Evolutionary conservation across 2,888 invertebrate species (phyloP).

Genomic region (Pterostichus madidus): DNA sequence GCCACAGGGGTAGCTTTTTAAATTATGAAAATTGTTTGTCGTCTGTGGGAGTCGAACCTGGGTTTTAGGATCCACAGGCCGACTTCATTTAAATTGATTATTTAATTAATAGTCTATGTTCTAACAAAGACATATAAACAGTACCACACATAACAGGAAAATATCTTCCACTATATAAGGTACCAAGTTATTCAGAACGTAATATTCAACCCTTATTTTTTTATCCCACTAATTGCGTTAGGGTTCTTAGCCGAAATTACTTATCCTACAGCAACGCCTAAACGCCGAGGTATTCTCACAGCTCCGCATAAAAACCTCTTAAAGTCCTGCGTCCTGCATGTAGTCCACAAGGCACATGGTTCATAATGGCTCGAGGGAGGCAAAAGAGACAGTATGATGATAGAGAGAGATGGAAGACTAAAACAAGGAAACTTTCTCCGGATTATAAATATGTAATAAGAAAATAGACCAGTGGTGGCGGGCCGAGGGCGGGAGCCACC

Average conservation of each 20-base stretch:
- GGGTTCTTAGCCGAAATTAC: conserved; percentile 83
- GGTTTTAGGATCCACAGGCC: too few relatives aligned
- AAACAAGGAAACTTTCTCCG: conserved; percentile 67
- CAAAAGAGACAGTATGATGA: conserved; percentile 11
- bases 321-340: conserved; percentile 27
- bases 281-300: conserved; percentile 31
- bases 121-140: not conserved
- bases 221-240: conserved; percentile 72
- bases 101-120: too few relatives aligned
- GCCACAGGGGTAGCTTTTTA: too few relatives aligned
- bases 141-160: not conserved
- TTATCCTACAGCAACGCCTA: conserved; percentile 75
- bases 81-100: too few relatives aligned
- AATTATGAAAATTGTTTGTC: too few relatives aligned
- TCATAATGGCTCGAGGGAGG: conserved; percentile 47
- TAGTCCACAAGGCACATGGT: conserved; percentile 37
- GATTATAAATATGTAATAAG: conserved; percentile 67
- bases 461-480: conserved; percentile 68
- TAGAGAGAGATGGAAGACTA: conserved; percentile 20
- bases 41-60: too few relatives aligned
- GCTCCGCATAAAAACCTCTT: conserved; percentile 3
- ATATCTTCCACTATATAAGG: conserved; percentile 30
- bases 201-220: conserved; percentile 76
- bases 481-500: conserved; percentile 80
- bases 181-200: conserved; percentile 24